Evolutionary conservation across 2,797 vertebrate genomes (phyloP), one percentile per base, ranked within the genome.

Genomic region (Thaleichthys pacificus): DNA sequence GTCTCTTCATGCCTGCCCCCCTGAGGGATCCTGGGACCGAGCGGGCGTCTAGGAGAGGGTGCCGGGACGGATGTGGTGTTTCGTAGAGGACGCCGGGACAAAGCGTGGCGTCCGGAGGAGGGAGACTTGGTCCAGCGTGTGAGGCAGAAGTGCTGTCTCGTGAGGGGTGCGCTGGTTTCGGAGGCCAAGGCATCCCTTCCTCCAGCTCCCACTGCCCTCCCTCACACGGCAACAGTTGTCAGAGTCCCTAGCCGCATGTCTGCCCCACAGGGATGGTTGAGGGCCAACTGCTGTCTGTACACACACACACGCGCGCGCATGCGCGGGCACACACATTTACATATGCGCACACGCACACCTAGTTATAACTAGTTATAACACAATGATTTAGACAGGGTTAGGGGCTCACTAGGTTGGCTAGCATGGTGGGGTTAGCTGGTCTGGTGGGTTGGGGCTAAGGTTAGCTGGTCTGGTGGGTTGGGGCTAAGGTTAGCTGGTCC

Each of bases 151-250:
- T 68, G 74, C 80, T 61, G 61, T 81, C 79, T 85, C 82, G 78
- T 80, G 81, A 54, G 73, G 56, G 47, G 56, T 2, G 26, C 49
- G 76, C 74, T 62, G 38, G 67, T 78, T 76, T 72, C 72, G 74
- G 64, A 64, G 35, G 69, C 22, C 65, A 80, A 63, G 51, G 62
- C 76, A 66, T 80, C 66, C 64, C 77, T 80, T 86, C 80, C 81
- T 84, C 82, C 78, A 64, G 77, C 85, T 86, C 84, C 83, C 81
- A 84, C 86, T 84, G 84, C 84, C 74, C 84, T 79, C 76, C 38
- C 51, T 1, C 49, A 81, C 83, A 81, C 82, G 38, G 11, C 38
- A 42, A 7, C 38, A 42, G 38, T 72, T 84, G 85, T 86, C 84
- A 63, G 68, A 72, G 74, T 66, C 72, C 76, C 51, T 42, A 22